These are phyloP conservation scores for Cataglyphis rosenhaueri DNA, from an alignment of 2,888 invertebrate genomes.

Conservation along the genomic window DNA sequence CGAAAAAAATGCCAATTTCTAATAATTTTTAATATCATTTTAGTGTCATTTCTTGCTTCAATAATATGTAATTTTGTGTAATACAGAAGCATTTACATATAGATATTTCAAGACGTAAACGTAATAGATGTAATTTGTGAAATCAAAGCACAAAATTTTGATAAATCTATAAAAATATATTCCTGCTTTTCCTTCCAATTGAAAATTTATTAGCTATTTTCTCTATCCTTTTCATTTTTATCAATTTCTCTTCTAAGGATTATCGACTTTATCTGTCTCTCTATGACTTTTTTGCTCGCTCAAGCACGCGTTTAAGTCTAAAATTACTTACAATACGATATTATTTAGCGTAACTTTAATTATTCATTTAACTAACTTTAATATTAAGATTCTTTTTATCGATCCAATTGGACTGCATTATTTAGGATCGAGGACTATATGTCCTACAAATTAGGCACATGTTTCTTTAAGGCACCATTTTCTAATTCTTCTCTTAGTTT, in stretches of 20 bases:
- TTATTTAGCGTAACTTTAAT: slow-evolving; percentile 34
- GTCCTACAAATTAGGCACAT: slow-evolving; percentile 53
- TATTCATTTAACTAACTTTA: slow-evolving; percentile 42
- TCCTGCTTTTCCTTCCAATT: slow-evolving; percentile 8
- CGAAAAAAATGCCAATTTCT: background rate
- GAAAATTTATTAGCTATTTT: background rate
- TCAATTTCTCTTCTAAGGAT: background rate
- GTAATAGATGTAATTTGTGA: background rate
- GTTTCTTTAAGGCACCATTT: slow-evolving; percentile 48
- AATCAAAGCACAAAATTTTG: background rate
- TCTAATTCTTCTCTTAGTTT: background rate
- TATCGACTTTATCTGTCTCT: slow-evolving; percentile 14
- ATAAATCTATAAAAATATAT: background rate
- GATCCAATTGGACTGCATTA: slow-evolving; percentile 32
- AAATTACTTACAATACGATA: slow-evolving; percentile 41
- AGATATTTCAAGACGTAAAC: background rate
- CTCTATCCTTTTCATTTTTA: background rate
- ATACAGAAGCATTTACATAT: background rate
- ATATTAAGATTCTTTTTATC: slow-evolving; percentile 49
- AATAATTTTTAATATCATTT: background rate
- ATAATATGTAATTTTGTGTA: background rate
- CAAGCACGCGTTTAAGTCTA: slow-evolving; percentile 53
- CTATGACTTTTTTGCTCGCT: slow-evolving; percentile 44
- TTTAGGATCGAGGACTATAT: slow-evolving; percentile 44
- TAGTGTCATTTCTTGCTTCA: background rate